phyloP scores from a whole-genome alignment of 2,797 vertebrate genomes.

The Mus caroli region DNA sequence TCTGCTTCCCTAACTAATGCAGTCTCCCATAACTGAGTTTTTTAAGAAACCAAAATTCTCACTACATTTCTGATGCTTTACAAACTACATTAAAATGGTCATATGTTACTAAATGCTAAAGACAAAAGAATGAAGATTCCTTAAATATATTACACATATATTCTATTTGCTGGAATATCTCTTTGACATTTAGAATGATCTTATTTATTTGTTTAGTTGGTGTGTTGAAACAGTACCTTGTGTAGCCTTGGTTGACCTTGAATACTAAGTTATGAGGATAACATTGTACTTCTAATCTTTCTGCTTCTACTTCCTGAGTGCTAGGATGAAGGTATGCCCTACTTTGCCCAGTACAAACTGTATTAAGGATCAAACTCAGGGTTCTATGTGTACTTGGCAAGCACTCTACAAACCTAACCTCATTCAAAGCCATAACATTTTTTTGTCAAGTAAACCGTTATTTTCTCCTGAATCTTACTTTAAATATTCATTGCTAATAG shows the following conservation, averaged over 20 bases:
- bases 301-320: background rate
- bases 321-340: background rate
- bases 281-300: background rate
- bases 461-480: conserved; percentile 39
- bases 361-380: no score
- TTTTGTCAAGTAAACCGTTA: conserved; percentile 28
- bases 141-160: conserved; percentile 29
- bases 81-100: conserved; percentile 31
- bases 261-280: no score
- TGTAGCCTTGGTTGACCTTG: background rate
- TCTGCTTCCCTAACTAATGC: no score
- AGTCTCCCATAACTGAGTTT: background rate
- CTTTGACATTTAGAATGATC: background rate
- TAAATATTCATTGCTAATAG: conserved; percentile 54
- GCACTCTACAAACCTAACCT: background rate
- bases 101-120: background rate
- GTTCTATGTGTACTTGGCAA: background rate
- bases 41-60: background rate
- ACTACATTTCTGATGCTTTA: conserved; percentile 10
- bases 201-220: background rate
- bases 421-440: background rate
- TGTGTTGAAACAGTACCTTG: background rate
- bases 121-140: background rate
- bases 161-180: background rate
- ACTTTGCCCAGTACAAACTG: background rate